Percentiles rank a stretch among this genome's conserved stretches.
Evolutionary conservation across 2,113 vertebrate species (phyloP).

Genomic region (Guaruba guarouba): DNA sequence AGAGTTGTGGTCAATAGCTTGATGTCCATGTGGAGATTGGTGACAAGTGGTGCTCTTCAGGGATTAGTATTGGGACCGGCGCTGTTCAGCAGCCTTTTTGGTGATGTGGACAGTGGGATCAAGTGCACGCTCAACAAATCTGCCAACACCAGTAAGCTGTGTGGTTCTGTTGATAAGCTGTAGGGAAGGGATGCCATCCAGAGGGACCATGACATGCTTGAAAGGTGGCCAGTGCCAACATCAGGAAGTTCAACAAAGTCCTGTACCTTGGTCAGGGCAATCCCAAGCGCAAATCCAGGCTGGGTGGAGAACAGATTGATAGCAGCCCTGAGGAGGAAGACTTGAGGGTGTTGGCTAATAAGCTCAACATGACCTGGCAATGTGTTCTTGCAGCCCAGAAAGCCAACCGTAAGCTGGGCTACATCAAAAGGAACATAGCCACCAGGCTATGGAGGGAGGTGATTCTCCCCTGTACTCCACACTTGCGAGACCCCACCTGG

Average conservation of each 20-base stretch:
- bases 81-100: not conserved
- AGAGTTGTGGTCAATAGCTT: not conserved
- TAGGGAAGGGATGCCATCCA: not conserved
- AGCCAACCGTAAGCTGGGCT: not conserved
- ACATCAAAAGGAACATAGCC: not conserved
- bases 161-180: fast-evolving
- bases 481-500: not conserved
- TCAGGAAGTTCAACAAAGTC: not conserved
- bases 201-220: not conserved
- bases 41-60: not conserved
- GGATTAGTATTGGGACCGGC: not conserved
- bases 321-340: not conserved
- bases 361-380: not conserved
- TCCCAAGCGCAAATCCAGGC: not conserved
- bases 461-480: not conserved
- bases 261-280: not conserved
- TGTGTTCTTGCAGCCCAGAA: not conserved
- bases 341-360: not conserved
- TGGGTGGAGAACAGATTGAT: not conserved
- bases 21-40: not conserved
- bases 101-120: not conserved
- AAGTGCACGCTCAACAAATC: not conserved
- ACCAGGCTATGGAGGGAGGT: not conserved
- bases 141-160: not conserved
- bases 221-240: not conserved